These are phyloP conservation scores for Phymorhynchus buccinoides DNA, from an alignment of 1,140 invertebrate species.

Conservation along the genomic window DNA sequence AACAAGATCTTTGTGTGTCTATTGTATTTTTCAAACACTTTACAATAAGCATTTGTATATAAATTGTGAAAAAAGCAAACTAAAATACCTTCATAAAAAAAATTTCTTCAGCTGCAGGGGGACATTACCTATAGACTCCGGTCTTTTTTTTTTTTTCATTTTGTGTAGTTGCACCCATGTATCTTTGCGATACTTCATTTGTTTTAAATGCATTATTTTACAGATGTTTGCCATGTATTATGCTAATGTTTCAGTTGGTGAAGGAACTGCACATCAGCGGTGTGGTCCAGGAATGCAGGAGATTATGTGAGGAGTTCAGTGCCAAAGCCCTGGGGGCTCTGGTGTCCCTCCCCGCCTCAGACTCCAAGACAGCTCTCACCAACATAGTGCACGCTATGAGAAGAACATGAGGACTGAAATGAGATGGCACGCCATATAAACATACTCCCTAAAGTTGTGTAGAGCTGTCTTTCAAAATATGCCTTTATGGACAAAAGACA, in stretches of 20 bases:
- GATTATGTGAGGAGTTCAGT: constrained; percentile 84
- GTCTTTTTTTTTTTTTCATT: too few species aligned
- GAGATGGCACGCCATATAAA: too few species aligned
- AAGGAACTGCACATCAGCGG: constrained; percentile 79
- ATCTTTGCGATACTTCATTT: neutral
- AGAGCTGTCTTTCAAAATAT: neutral
- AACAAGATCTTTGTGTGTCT: too few species aligned
- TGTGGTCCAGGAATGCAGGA: constrained; percentile 83
- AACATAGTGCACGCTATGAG: constrained; percentile 68
- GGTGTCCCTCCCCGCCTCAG: constrained; percentile 72
- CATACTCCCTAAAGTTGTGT: too few species aligned
- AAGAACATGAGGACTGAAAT: constrained; percentile 20
- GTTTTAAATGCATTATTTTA: constrained; percentile 49
- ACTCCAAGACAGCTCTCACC: constrained; percentile 66
- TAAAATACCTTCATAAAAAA: too few species aligned
- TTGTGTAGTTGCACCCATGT: constrained; percentile 1
- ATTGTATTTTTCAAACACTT: too few species aligned
- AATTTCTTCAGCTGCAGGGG: too few species aligned
- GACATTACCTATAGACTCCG: too few species aligned
- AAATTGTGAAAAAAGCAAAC: too few species aligned
- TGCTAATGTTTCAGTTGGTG: constrained; percentile 77
- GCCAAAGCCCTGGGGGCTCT: constrained; percentile 83
- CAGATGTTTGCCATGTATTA: neutral
- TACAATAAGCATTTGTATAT: too few species aligned
- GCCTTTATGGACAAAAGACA: neutral